These are phyloP conservation scores for Formica aserva DNA, from an alignment of 2,888 invertebrate genomes.

Conservation along the genomic window DNA sequence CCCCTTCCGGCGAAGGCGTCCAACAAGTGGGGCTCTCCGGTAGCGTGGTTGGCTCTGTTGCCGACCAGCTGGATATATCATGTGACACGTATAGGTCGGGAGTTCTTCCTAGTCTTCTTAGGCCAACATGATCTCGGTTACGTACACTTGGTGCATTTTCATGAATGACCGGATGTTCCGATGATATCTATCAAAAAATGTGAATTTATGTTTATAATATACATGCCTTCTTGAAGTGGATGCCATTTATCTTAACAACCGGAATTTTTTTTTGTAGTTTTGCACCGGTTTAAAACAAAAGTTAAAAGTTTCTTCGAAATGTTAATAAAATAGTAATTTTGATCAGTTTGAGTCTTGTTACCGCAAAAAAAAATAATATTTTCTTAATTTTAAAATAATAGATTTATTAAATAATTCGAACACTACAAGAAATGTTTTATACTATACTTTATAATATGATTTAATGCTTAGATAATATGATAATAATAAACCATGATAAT, in stretches of 20 bases:
- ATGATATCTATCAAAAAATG: conserved; percentile 27
- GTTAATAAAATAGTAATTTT: neutral
- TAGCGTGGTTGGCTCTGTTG: conserved; percentile 34
- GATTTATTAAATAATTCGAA: conserved; percentile 6
- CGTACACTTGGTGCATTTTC: neutral
- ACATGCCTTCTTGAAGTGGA: neutral
- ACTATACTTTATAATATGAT: neutral
- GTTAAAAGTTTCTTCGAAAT: neutral
- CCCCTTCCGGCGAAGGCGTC: conserved; percentile 59
- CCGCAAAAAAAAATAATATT: neutral
- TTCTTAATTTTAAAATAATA: neutral
- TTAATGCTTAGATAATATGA: neutral
- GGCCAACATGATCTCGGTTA: conserved; percentile 20
- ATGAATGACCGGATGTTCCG: conserved; percentile 3
- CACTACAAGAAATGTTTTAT: neutral
- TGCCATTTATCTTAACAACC: neutral
- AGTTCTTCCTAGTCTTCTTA: conserved; percentile 19
- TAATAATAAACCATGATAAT: conserved; percentile 7
- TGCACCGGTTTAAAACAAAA: neutral
- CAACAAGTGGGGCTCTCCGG: conserved; percentile 69
- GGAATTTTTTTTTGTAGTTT: neutral
- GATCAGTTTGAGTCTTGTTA: neutral
- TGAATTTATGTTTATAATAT: neutral
- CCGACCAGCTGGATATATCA: conserved; percentile 34
- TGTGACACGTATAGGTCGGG: conserved; percentile 30